phyloP scores from a whole-genome alignment of 2,888 invertebrate genomes.

The Amiota communis region DNA sequence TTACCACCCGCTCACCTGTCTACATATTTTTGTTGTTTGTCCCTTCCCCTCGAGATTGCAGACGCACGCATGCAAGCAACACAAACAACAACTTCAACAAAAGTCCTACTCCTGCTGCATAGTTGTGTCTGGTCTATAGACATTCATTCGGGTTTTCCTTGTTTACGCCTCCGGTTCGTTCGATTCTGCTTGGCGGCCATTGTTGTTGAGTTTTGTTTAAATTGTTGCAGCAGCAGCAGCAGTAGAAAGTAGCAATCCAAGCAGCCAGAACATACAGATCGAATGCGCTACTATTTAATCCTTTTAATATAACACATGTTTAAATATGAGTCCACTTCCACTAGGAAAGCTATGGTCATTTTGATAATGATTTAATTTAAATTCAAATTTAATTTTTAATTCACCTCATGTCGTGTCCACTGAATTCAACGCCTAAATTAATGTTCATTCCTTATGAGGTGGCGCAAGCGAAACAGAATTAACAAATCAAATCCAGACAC shows the following conservation, averaged over 20 bases:
- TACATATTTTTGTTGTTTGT: background rate
- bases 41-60: background rate
- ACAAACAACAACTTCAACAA: conserved; percentile 8
- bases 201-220: conserved; percentile 24
- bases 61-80: conserved; percentile 25
- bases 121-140: background rate
- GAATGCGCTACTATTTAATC: conserved; percentile 4
- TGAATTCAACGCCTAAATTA: too few relatives aligned
- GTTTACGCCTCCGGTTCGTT: too few relatives aligned
- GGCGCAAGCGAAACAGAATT: too few relatives aligned
- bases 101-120: background rate
- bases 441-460: too few relatives aligned
- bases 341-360: background rate
- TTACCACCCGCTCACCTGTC: background rate
- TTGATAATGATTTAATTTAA: conserved; percentile 22
- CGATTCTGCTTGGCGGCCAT: too few relatives aligned
- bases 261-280: background rate
- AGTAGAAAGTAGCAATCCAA: too few relatives aligned
- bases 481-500: too few relatives aligned
- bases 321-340: background rate
- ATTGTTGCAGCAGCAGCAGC: conserved; percentile 15
- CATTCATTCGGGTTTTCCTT: background rate
- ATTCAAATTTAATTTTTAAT: conserved; percentile 20
- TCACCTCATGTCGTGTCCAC: too few relatives aligned
- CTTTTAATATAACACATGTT: too few relatives aligned